A percentile compares a stretch with the other conserved stretches of the same genome.
These are phyloP conservation scores for Drosophila greeni DNA, from an alignment of 2,888 invertebrate genomes.

Conservation along the genomic window DNA sequence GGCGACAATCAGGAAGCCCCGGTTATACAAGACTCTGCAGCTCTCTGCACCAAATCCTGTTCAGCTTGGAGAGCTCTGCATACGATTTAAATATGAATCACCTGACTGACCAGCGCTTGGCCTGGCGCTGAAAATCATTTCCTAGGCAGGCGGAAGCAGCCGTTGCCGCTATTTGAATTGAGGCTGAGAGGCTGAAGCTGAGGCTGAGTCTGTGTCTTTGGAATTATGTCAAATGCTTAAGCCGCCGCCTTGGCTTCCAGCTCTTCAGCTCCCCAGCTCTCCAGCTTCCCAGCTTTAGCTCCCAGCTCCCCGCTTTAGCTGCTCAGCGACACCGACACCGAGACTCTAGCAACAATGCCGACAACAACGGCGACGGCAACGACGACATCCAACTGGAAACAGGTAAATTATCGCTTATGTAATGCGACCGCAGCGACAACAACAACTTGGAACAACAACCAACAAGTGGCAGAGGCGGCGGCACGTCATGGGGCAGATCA, in stretches of 20 bases:
- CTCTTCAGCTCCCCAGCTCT: slow-evolving; percentile 5
- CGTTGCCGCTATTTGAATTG: slow-evolving; percentile 45
- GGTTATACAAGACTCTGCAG: slow-evolving; percentile 12
- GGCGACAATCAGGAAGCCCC: slow-evolving; percentile 4
- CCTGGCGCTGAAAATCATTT: slow-evolving; percentile 29
- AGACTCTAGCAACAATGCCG: slow-evolving; percentile 51
- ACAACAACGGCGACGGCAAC: slow-evolving; percentile 28
- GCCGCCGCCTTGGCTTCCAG: slow-evolving; percentile 14
- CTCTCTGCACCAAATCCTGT: slow-evolving; percentile 27
- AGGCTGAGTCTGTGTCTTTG: slow-evolving; percentile 45
- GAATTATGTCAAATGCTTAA: slow-evolving; percentile 68
- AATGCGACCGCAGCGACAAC: slow-evolving; percentile 51
- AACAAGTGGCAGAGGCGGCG: slow-evolving; percentile 14
- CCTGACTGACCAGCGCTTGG: slow-evolving; percentile 2
- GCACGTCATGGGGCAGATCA: slow-evolving; percentile 26
- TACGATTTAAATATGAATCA: slow-evolving; percentile 43
- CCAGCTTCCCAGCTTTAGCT: slow-evolving; percentile 2
- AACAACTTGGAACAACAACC: slow-evolving; percentile 11
- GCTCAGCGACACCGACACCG: slow-evolving; percentile 5
- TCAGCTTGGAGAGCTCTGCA: slow-evolving; percentile 16
- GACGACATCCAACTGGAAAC: slow-evolving; percentile 59
- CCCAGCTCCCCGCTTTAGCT: background rate
- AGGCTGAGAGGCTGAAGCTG: slow-evolving; percentile 33
- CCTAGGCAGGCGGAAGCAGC: slow-evolving; percentile 36
- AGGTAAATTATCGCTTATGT: slow-evolving; percentile 70